Evolutionary conservation across 1,140 invertebrate genomes (phyloP), one percentile per base, ranked within the genome.

Genomic region (Drosophila grimshawi): DNA sequence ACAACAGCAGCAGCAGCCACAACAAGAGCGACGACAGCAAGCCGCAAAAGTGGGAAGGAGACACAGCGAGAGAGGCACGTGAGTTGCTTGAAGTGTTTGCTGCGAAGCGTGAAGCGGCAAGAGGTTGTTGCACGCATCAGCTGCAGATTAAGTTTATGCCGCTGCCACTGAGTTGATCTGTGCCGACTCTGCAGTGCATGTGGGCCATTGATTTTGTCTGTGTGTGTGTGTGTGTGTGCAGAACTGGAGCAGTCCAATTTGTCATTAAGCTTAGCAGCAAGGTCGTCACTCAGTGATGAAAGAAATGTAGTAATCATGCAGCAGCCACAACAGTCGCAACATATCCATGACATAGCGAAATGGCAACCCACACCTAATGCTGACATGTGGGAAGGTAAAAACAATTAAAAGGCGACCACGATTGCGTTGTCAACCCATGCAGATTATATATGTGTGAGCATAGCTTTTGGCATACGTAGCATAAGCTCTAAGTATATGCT

Each of bases 61-160:
- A 41, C 4, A 30, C 39, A 33, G 8, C 30, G 27, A 10, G 8
- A 7, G 33, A 27, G 2, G 78, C 81, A 83, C 81, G 80, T 83
- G 81, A 83, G 77, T 59, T 46, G 57, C 59, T 45, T 3, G 49
- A 43, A 67, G 62, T 43, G 60, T 51, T 61, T 57, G 67, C 69
- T 63, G 63, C 48, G 45, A 86, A 86, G 82, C 82, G 82, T 86
- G 80, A 83, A 88, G 70, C 56, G 81, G 80, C 66, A 60, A 45
- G 55, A 86, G 82, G 80, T 86, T 88, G 81, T 86, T 86, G 82
- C 80, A 83, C 82, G 82, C 80, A 71, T 67, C 69, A 59, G 52
- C 65, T 46, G 45, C 35, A 62, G 74, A 52, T 65, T 48, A 71
- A 56, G 37, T 57, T 59, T 68, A 49, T 63, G 67, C 63, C 68